Evolutionary conservation across 2,888 invertebrate genomes (phyloP).

Genomic region (Creontiades dilutus): DNA sequence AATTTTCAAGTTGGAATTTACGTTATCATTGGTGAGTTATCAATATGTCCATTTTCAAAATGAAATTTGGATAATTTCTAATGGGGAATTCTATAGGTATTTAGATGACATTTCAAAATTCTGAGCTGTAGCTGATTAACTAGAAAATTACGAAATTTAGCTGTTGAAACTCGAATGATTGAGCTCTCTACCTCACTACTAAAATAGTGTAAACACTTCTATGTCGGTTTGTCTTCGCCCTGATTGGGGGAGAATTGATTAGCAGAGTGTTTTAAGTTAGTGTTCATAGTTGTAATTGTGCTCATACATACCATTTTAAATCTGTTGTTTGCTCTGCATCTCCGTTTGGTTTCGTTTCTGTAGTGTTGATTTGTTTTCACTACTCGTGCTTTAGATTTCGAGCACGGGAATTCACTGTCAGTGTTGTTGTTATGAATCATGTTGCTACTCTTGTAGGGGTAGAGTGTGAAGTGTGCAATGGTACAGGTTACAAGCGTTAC

Average conservation of each 20-base stretch:
- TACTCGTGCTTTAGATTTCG: not conserved
- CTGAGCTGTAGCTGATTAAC: not conserved
- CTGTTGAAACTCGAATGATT: not conserved
- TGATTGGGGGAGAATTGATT: not conserved
- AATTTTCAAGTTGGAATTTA: too few relatives aligned
- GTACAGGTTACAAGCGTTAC: too few relatives aligned
- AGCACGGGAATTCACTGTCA: not conserved
- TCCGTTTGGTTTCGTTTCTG: not conserved
- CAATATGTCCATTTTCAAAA: not conserved
- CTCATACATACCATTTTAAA: not conserved
- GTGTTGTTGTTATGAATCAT: not conserved
- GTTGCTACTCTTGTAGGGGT: not conserved
- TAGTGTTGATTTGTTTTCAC: not conserved
- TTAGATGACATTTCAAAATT: not conserved
- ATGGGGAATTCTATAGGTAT: conserved; percentile 16
- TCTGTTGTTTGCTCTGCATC: not conserved
- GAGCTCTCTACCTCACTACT: conserved; percentile 14
- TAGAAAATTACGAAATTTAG: not conserved
- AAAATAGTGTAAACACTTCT: not conserved
- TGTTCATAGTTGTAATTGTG: conserved; percentile 27
- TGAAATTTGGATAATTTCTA: not conserved
- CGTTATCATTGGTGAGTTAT: too few relatives aligned
- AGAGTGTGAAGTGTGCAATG: not conserved
- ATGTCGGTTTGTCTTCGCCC: not conserved
- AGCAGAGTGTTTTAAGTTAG: not conserved